phyloP scores from a whole-genome alignment of 64 coral and sea anemone species.

The Astreopora myriophthalma region DNA sequence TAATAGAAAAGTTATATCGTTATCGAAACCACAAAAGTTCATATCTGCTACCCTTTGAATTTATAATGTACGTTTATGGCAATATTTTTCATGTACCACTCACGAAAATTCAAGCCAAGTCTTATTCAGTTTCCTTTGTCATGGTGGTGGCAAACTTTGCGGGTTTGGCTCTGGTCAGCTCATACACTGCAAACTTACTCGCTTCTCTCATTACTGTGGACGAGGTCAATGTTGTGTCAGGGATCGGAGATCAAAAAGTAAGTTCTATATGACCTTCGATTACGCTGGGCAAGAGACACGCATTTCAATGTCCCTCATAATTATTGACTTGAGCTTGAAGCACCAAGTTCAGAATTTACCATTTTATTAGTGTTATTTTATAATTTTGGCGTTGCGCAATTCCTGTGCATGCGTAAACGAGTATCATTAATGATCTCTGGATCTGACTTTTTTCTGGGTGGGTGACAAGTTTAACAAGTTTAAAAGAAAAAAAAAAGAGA shows the following conservation, averaged over 20 bases:
- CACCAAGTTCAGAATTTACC: no score
- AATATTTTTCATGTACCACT: constrained; percentile 91
- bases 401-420: no score
- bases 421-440: no score
- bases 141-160: constrained; percentile 88
- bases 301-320: no score
- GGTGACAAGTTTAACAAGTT: no score
- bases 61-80: constrained; percentile 85
- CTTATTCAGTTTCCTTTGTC: constrained; percentile 71
- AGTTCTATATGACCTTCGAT: no score
- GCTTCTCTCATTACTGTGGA: constrained; percentile 84
- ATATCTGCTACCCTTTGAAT: constrained; percentile 87
- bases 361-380: no score
- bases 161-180: constrained; percentile 73
- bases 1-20: constrained; percentile 58
- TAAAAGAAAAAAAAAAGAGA: no score
- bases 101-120: constrained; percentile 72
- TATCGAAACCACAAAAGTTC: constrained; percentile 43
- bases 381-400: no score
- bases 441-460: no score
- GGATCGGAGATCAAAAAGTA: constrained; percentile 78
- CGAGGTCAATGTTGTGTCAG: constrained; percentile 64
- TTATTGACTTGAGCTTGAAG: no score
- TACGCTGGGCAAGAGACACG: no score
- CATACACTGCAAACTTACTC: constrained; percentile 86